These are phyloP conservation scores for Grammomys dolichurus DNA, from an alignment of 2,113 vertebrate species.

Conservation along the genomic window DNA sequence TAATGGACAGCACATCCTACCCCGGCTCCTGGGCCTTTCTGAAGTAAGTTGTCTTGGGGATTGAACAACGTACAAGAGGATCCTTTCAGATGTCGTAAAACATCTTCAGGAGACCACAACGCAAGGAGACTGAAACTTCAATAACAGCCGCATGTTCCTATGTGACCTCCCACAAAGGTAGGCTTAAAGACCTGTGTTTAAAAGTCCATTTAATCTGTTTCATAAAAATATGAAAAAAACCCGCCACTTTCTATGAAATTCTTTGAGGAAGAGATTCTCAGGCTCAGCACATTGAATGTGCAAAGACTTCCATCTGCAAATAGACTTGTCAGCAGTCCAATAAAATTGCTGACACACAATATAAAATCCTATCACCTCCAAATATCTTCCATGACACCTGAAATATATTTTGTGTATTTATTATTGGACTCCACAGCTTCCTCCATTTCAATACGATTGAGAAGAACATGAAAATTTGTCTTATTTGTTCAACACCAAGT, in stretches of 20 bases:
- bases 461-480: constrained; percentile 45
- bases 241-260: background rate
- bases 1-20: constrained; percentile 40
- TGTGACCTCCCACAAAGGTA: constrained; percentile 4
- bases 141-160: background rate
- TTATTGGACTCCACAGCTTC: background rate
- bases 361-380: constrained; percentile 50
- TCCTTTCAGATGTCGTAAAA: constrained; percentile 38
- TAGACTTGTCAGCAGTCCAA: constrained; percentile 16
- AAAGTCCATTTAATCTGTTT: background rate
- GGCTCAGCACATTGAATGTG: background rate
- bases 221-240: constrained; percentile 23
- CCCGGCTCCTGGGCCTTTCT: background rate
- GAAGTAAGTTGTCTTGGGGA: background rate
- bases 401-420: constrained; percentile 56
- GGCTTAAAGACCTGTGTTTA: background rate
- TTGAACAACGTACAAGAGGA: background rate
- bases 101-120: background rate
- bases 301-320: constrained; percentile 14
- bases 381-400: constrained; percentile 8
- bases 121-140: background rate
- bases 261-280: background rate
- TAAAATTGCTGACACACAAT: constrained; percentile 3
- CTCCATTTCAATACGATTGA: constrained; percentile 21
- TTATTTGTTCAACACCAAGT: constrained; percentile 47